A percentile compares a stretch with the other conserved stretches of the same genome.
Conservation (phyloP, 2,888 invertebrate species). For the Agelastica alni region DNA sequence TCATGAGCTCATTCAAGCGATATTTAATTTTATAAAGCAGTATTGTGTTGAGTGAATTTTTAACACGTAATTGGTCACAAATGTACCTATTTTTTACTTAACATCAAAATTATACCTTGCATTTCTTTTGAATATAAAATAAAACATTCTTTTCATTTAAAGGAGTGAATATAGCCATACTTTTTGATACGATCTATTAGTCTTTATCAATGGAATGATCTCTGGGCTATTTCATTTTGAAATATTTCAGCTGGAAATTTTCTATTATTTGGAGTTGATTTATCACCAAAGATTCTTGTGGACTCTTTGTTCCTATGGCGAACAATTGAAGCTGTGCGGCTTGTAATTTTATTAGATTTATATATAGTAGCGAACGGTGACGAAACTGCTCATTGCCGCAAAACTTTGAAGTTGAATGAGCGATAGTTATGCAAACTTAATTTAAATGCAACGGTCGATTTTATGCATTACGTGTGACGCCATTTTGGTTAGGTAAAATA, state of each 20-base stretch:
- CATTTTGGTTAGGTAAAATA: no score
- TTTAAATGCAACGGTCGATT: no score
- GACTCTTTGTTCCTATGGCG: slow-evolving; percentile 15
- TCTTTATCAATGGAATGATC: slow-evolving; percentile 20
- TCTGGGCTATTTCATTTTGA: slow-evolving; percentile 23
- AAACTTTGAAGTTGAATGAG: not conserved
- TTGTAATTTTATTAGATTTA: slow-evolving; percentile 19
- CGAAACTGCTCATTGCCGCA: not conserved
- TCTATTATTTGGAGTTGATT: slow-evolving; percentile 22
- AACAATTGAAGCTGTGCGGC: slow-evolving; percentile 8
- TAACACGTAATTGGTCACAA: no score
- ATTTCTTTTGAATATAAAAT: slow-evolving; percentile 13
- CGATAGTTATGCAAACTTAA: not conserved
- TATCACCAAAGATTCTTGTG: slow-evolving; percentile 17
- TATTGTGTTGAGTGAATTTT: no score
- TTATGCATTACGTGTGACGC: no score
- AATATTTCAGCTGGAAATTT: slow-evolving; percentile 22
- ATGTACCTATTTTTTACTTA: no score
- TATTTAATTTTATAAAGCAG: no score
- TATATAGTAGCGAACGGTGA: slow-evolving; percentile 11
- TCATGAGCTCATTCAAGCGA: no score
- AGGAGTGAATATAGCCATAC: slow-evolving; percentile 17
- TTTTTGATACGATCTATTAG: slow-evolving; percentile 20
- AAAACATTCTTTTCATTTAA: slow-evolving; percentile 11
- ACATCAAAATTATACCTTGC: no score